Conservation (phyloP, 2,113 vertebrate species). For the Capra hircus region DNA sequence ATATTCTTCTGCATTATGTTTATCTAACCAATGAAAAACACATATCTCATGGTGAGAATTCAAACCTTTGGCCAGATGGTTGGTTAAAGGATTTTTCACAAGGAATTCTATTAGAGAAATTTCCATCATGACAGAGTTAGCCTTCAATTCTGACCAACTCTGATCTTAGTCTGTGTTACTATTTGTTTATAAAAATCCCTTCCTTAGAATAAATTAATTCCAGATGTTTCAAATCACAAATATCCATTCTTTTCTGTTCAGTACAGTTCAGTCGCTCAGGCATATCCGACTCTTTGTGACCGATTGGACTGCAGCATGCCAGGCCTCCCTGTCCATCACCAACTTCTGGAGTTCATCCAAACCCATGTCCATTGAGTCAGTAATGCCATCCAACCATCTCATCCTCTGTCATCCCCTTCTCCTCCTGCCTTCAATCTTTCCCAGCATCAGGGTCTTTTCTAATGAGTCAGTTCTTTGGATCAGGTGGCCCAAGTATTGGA, state of each 20-base stretch:
- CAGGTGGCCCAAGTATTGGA: not conserved
- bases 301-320: fast-evolving
- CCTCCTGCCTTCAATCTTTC: not conserved
- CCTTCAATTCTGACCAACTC: not conserved
- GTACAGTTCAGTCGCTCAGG: not conserved
- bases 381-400: not conserved
- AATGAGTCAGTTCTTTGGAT: not conserved
- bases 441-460: not conserved
- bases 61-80: not conserved
- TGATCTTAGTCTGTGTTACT: not conserved
- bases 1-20: not conserved
- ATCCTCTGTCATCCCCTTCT: not conserved
- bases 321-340: not conserved
- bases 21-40: not conserved
- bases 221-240: not conserved
- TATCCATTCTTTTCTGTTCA: not conserved
- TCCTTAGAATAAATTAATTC: not conserved
- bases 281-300: fast-evolving
- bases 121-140: not conserved
- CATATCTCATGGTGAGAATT: not conserved
- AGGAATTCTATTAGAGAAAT: not conserved
- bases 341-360: not conserved
- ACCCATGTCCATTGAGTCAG: not conserved
- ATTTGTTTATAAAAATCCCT: not conserved
- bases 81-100: not conserved